These are phyloP conservation scores for Eupeodes corollae DNA, from an alignment of 1,140 invertebrate genomes.

Conservation along the genomic window DNA sequence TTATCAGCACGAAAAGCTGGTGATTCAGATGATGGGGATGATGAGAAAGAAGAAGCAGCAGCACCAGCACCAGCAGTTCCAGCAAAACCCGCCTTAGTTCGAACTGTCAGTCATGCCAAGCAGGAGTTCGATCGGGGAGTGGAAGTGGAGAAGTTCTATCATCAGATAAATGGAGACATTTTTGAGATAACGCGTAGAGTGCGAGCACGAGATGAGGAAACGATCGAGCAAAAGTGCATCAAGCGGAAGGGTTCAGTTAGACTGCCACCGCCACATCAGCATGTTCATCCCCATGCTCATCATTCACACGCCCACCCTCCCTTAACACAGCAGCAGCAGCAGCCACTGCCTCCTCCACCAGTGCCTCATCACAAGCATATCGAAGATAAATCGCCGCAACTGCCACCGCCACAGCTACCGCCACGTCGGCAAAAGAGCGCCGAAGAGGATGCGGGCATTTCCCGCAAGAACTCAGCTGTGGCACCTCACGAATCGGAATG, in stretches of 20 bases:
- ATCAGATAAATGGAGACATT: slow-evolving; percentile 36
- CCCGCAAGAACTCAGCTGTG: slow-evolving; percentile 9
- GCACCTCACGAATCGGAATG: slow-evolving; percentile 23
- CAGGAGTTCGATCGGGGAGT: slow-evolving; percentile 34
- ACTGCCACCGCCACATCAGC: slow-evolving; percentile 12
- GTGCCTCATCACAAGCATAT: not conserved
- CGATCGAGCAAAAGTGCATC: slow-evolving; percentile 31
- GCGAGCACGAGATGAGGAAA: slow-evolving; percentile 29
- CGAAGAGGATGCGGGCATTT: slow-evolving; percentile 24
- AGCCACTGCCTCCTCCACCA: not conserved
- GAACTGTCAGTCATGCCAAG: slow-evolving; percentile 17
- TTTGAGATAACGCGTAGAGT: slow-evolving; percentile 34
- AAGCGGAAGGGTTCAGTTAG: slow-evolving; percentile 24
- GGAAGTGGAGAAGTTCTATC: slow-evolving; percentile 36
- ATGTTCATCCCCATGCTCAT: slow-evolving; percentile 1
- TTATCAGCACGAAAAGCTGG: no score
- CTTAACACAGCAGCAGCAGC: not conserved
- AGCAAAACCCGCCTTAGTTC: slow-evolving; percentile 5
- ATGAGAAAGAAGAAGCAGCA: slow-evolving; percentile 16
- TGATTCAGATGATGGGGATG: slow-evolving; percentile 11
- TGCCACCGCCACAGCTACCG: slow-evolving; percentile 20
- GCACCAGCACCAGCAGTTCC: slow-evolving; percentile 18
- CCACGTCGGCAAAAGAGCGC: slow-evolving; percentile 31
- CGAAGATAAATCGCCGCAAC: not conserved
- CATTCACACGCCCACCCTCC: slow-evolving; percentile 1